These are phyloP conservation scores for Sander lucioperca DNA, from an alignment of 2,113 vertebrate species.

Conservation along the genomic window DNA sequence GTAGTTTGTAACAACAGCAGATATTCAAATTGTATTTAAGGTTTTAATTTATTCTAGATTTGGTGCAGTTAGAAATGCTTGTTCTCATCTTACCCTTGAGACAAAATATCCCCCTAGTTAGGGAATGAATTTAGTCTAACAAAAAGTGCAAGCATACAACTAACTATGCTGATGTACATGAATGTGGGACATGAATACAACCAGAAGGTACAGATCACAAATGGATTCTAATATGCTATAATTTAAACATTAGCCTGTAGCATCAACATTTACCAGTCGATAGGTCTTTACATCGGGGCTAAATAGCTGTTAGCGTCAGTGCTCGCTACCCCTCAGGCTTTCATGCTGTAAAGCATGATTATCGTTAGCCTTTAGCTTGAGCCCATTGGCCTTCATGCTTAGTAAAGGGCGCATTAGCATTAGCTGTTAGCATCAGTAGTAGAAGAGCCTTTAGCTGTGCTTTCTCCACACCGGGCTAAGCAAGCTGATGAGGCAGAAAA, in stretches of 20 bases:
- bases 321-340: conserved; percentile 37
- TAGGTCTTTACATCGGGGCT: conserved; percentile 35
- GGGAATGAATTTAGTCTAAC: background rate
- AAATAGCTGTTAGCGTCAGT: conserved; percentile 45
- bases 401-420: conserved; percentile 71
- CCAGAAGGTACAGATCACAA: background rate
- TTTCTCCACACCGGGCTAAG: conserved; percentile 78
- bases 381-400: conserved; percentile 74
- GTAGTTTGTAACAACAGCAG: background rate
- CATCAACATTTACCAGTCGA: conserved; percentile 47
- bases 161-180: background rate
- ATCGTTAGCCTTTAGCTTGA: conserved; percentile 67
- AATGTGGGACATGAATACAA: background rate
- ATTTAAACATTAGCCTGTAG: conserved; percentile 24
- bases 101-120: background rate
- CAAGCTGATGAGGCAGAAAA: conserved; percentile 85
- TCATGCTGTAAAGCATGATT: conserved; percentile 66
- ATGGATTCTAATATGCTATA: conserved; percentile 10
- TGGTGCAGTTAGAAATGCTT: background rate
- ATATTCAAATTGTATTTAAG: background rate
- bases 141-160: background rate
- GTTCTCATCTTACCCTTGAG: background rate
- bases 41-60: background rate
- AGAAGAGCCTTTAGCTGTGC: conserved; percentile 72
- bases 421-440: conserved; percentile 76